A percentile compares a stretch with the other conserved stretches of the same genome.
Conservation (phyloP, 1,140 invertebrate genomes). For the Drosophila serrata region DNA sequence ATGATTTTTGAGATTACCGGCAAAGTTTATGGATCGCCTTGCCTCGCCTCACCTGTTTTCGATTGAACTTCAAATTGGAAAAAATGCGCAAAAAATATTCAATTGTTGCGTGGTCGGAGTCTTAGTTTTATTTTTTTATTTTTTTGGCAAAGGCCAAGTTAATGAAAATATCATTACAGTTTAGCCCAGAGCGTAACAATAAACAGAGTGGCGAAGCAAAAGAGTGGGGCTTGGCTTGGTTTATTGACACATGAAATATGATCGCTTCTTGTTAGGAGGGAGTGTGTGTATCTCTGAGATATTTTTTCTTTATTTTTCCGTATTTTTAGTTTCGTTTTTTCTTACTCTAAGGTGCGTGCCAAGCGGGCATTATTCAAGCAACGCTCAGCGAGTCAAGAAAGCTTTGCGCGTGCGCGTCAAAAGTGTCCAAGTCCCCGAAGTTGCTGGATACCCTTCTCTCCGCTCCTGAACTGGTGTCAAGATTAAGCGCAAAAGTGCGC, state of each 20-base stretch:
- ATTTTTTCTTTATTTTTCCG: slow-evolving; percentile 3
- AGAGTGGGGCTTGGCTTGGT: slow-evolving; percentile 34
- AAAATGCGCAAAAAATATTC: slow-evolving; percentile 37
- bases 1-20: slow-evolving; percentile 53
- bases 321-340: not conserved
- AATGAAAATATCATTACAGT: slow-evolving; percentile 81
- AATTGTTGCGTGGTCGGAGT: slow-evolving; percentile 69
- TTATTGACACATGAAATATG: slow-evolving; percentile 82
- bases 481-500: slow-evolving; percentile 68
- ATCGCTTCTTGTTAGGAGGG: slow-evolving; percentile 69
- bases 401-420: slow-evolving; percentile 62
- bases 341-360: slow-evolving; percentile 62
- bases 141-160: slow-evolving; percentile 75
- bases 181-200: slow-evolving; percentile 74
- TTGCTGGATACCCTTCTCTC: slow-evolving; percentile 9
- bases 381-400: slow-evolving; percentile 51
- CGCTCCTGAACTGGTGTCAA: slow-evolving; percentile 40
- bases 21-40: slow-evolving; percentile 32
- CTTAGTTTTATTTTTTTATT: too few species aligned
- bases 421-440: slow-evolving; percentile 14
- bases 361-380: slow-evolving; percentile 73
- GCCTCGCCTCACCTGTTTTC: slow-evolving; percentile 52
- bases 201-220: slow-evolving; percentile 40
- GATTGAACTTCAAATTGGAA: slow-evolving; percentile 38
- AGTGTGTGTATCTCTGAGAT: slow-evolving; percentile 21